Base-by-base conservation (phyloP, 1,140 invertebrate genomes). In the Calliphora vicina region DNA sequence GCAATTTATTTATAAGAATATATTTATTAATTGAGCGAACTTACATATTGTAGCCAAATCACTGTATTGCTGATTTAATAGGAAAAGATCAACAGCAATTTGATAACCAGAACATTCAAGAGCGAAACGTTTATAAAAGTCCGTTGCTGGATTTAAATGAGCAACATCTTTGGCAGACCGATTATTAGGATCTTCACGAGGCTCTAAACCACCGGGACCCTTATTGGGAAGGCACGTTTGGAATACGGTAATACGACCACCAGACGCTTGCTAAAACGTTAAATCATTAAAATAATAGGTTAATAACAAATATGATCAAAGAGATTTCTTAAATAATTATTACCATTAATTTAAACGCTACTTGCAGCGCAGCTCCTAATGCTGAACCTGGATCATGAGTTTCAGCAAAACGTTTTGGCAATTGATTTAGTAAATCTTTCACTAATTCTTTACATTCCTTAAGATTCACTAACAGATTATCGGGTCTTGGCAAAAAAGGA, bases 51-150 rank as follows among this genome's bases (percentile, higher is more conserved):
- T 97, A 15, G 98, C 97, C 82, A 99, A 91, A 92, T 99, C 99
- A 82, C 96, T 94, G 91, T 99, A 99, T 89, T 98, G 96, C 73
- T 95, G 94, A 91, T 97, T 98, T 20, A 99, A 91, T 85, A 99
- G 91, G 92, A 99, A 99, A 85, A 99, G 88, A 91, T 99, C 99
- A 23, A 99, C 96, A 35, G 97, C 96, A 78, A 99, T 95, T 91
- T 99, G 99, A 86, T 98, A 97, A 8, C 95, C 97, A 83, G 97
- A 99, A 90, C 97, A 99, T 88, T 99, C 98, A 8, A 99, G 91
- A 9, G 98, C 97, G 50, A 99, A 91, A 83, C 97, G 95, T 92
- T 99, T 99, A 91, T 99, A 99, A 92, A 99, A 99, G 91, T 99
- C 99, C 15, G 97, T 99, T 0, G 96, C 96, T 23, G 98, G 98